A percentile compares a stretch with the other conserved stretches of the same genome.
Evolutionary conservation across 2,797 vertebrate species (phyloP).

Genomic region (Brachyalestes nurse): DNA sequence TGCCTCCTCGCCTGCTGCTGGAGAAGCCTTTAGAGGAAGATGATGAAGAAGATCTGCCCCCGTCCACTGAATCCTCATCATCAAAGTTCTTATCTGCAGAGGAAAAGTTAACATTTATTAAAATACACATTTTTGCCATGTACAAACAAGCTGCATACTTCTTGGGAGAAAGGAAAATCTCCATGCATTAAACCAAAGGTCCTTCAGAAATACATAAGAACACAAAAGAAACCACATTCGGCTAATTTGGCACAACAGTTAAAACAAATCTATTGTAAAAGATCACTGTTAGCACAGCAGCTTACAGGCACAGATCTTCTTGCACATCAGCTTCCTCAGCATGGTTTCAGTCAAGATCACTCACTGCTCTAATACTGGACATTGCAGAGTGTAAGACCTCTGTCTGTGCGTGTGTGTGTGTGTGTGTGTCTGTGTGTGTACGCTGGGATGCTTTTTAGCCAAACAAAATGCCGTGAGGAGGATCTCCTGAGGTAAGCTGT

Average conservation of each 20-base stretch:
- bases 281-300: slow-evolving; percentile 24
- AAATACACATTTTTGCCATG: slow-evolving; percentile 3
- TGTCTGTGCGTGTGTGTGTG: slow-evolving; percentile 18
- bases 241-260: background rate
- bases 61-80: slow-evolving; percentile 97
- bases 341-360: slow-evolving; percentile 74
- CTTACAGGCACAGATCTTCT: slow-evolving; percentile 84
- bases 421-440: slow-evolving; percentile 6
- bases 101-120: slow-evolving; percentile 28
- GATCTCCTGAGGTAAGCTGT: slow-evolving; percentile 21
- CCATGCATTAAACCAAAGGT: background rate
- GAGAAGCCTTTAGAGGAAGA: slow-evolving; percentile 90
- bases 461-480: slow-evolving; percentile 10
- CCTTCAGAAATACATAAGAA: background rate
- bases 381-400: background rate
- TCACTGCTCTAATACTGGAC: slow-evolving; percentile 25
- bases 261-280: slow-evolving; percentile 36
- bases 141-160: background rate
- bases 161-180: too few relatives aligned
- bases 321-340: slow-evolving; percentile 86
- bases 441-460: background rate
- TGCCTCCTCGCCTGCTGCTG: slow-evolving; percentile 81
- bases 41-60: slow-evolving; percentile 94
- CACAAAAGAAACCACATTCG: background rate
- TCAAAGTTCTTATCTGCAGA: slow-evolving; percentile 96